These are phyloP conservation scores for Rhyacophila evoluta DNA, from an alignment of 2,888 invertebrate species.

Conservation along the genomic window DNA sequence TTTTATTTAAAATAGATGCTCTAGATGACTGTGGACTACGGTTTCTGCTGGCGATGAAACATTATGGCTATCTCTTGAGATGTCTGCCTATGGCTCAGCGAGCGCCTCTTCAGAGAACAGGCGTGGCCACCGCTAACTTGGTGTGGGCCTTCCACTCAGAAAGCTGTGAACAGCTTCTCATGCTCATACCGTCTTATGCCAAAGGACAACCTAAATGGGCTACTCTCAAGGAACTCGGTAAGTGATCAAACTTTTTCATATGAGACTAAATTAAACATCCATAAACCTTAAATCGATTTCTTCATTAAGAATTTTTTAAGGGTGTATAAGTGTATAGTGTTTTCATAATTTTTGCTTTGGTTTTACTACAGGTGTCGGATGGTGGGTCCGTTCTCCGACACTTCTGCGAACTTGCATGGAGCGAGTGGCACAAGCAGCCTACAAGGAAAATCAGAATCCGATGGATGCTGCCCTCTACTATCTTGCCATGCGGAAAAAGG, in stretches of 20 bases:
- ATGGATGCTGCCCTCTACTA: conserved; percentile 98
- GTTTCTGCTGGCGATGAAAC: conserved; percentile 96
- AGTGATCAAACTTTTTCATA: no score
- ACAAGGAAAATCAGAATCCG: conserved; percentile 92
- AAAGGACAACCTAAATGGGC: conserved; percentile 91
- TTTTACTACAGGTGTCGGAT: conserved; percentile 81
- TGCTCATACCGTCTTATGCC: conserved; percentile 87
- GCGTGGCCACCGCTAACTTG: conserved; percentile 89
- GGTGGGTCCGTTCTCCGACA: conserved; percentile 93
- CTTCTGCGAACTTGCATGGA: conserved; percentile 88
- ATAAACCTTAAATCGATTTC: no score
- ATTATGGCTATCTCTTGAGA: conserved; percentile 93
- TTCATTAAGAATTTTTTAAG: no score
- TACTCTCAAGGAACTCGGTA: conserved; percentile 87
- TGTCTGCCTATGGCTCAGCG: conserved; percentile 94
- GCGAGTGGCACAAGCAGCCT: conserved; percentile 93
- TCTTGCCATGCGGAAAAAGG: conserved; percentile 98
- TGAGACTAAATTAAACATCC: no score
- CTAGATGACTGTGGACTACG: conserved; percentile 97
- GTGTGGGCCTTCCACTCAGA: conserved; percentile 99
- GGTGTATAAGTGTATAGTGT: no score
- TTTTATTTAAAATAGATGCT: conserved; percentile 70
- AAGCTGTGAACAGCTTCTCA: conserved; percentile 93
- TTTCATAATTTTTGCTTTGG: no score
- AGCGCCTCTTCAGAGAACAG: conserved; percentile 85